phyloP scores from a whole-genome alignment of 2,888 invertebrate genomes.

The Dione juno region DNA sequence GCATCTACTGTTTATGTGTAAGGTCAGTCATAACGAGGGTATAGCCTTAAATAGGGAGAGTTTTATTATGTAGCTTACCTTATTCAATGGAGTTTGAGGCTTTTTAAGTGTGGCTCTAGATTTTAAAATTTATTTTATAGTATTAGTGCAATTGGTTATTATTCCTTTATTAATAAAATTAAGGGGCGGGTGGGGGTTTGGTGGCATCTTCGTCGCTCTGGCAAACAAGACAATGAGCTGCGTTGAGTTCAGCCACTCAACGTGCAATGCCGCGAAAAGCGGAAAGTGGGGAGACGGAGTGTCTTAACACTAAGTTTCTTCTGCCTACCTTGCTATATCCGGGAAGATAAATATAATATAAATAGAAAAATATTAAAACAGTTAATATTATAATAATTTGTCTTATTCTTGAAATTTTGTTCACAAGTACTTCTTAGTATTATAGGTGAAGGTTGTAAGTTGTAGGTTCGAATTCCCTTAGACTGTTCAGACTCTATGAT shows the following conservation, averaged over 20 bases:
- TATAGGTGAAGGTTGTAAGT: too few relatives aligned
- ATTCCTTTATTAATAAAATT: too few relatives aligned
- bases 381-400: too few relatives aligned
- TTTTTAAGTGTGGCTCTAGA: neutral
- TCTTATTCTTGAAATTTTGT: too few relatives aligned
- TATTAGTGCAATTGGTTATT: too few relatives aligned
- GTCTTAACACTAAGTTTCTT: neutral
- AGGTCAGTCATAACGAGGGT: constrained; percentile 8
- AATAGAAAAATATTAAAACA: too few relatives aligned
- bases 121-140: neutral
- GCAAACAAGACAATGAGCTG: neutral
- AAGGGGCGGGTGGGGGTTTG: too few relatives aligned
- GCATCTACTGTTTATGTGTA: constrained; percentile 1
- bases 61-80: constrained; percentile 12
- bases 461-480: too few relatives aligned
- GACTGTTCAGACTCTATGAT: too few relatives aligned
- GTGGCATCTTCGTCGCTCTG: too few relatives aligned
- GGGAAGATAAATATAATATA: too few relatives aligned
- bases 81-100: neutral
- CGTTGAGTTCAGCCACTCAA: neutral
- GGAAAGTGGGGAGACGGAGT: neutral
- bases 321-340: neutral
- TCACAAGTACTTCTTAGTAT: too few relatives aligned
- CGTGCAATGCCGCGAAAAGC: neutral
- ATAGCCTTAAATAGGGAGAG: neutral